Evolutionary conservation across 2,888 invertebrate genomes (phyloP).

Genomic region (Nemapogon koenigi): DNA sequence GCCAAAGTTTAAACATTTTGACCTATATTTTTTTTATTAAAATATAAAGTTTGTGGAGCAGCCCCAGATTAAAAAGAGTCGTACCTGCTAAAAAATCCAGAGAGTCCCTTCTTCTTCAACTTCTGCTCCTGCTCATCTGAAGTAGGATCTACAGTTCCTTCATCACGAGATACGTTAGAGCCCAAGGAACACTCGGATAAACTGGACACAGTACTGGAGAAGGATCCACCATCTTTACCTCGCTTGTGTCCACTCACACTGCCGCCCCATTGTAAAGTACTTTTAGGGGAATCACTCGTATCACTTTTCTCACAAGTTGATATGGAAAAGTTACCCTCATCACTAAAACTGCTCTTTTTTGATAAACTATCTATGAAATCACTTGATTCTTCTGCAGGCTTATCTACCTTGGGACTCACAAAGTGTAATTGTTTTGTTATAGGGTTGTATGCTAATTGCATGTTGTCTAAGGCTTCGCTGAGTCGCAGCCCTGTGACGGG

Average conservation of each 20-base stretch:
- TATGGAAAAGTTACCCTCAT: slow-evolving; percentile 56
- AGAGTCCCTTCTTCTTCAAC: slow-evolving; percentile 65
- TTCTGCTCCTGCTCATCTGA: slow-evolving; percentile 34
- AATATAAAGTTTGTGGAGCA: no score
- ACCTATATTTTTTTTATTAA: no score
- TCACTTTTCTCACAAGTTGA: slow-evolving; percentile 60
- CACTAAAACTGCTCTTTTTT: slow-evolving; percentile 59
- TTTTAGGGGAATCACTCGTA: slow-evolving; percentile 57
- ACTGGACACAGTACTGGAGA: slow-evolving; percentile 74
- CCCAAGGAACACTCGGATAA: slow-evolving; percentile 74
- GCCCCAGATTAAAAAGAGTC: slow-evolving; percentile 21
- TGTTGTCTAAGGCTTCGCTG: slow-evolving; percentile 74
- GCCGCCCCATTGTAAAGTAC: slow-evolving; percentile 55
- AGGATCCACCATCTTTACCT: slow-evolving; percentile 67
- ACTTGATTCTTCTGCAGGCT: slow-evolving; percentile 27
- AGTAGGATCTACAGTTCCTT: slow-evolving; percentile 34
- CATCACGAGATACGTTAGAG: slow-evolving; percentile 62
- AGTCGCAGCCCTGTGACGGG: slow-evolving; percentile 65
- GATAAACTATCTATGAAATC: slow-evolving; percentile 53
- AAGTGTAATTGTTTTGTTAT: slow-evolving; percentile 75
- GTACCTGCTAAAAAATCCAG: slow-evolving; percentile 70
- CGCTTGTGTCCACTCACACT: slow-evolving; percentile 57
- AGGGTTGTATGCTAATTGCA: slow-evolving; percentile 78
- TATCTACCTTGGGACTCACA: slow-evolving; percentile 49
- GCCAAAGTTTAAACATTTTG: no score